A percentile compares a stretch with the other conserved stretches of the same genome.
Conservation (phyloP, 2,113 vertebrate genomes). For the Kryptolebias marmoratus region DNA sequence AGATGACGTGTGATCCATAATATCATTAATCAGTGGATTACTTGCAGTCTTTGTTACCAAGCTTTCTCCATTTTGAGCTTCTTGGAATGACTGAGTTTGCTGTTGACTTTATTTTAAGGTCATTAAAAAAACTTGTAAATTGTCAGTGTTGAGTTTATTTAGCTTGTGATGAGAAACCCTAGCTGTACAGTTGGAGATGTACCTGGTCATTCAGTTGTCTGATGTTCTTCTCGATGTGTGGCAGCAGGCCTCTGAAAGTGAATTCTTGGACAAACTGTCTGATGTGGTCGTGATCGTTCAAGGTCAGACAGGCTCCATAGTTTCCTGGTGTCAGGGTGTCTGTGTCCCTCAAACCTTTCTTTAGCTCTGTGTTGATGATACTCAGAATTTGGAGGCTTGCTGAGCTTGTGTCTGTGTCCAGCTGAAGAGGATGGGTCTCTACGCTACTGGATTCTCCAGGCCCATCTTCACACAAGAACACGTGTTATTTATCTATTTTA, state of each 20-base stretch:
- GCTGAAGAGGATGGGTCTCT: conserved; percentile 85
- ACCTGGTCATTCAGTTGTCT: conserved; percentile 98
- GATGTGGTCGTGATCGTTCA: conserved; percentile 95
- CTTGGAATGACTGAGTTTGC: too few relatives aligned
- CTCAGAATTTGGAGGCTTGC: conserved; percentile 71
- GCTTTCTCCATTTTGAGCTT: too few relatives aligned
- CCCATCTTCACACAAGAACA: not conserved
- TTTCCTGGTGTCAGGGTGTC: conserved; percentile 62
- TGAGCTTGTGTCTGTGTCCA: conserved; percentile 79
- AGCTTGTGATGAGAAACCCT: not conserved
- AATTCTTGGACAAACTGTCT: conserved; percentile 98
- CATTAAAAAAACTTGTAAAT: too few relatives aligned
- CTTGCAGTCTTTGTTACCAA: too few relatives aligned
- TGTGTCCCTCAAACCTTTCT: conserved; percentile 75
- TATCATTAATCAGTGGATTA: too few relatives aligned
- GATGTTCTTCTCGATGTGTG: conserved; percentile 97
- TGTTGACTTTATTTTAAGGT: too few relatives aligned
- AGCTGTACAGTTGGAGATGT: not conserved
- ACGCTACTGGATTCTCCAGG: conserved; percentile 78
- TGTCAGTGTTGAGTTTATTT: too few relatives aligned
- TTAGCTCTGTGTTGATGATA: conserved; percentile 69
- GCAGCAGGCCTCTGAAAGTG: conserved; percentile 94
- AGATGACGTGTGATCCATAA: too few relatives aligned
- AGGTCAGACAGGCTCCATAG: conserved; percentile 90
- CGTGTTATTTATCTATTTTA: not conserved